Evolutionary conservation across 2,888 invertebrate genomes (phyloP).

Genomic region (Trichopoda pennipes): DNA sequence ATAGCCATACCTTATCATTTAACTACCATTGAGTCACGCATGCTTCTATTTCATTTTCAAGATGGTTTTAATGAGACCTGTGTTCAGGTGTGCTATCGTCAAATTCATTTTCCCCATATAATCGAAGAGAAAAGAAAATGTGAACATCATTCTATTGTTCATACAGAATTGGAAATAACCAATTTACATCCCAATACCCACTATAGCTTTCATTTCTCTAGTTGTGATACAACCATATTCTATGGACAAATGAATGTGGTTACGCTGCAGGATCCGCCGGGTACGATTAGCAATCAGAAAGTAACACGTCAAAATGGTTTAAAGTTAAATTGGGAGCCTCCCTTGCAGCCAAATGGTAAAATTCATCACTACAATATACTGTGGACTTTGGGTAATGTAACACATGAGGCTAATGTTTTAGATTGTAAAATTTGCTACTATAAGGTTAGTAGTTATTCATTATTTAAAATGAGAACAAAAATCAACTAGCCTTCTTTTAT

Average conservation of each 20-base stretch:
- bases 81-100: slow-evolving; percentile 76
- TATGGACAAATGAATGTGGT: slow-evolving; percentile 78
- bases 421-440: slow-evolving; percentile 75
- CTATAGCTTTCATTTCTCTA: slow-evolving; percentile 77
- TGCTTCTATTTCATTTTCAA: slow-evolving; percentile 76
- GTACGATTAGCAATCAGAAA: slow-evolving; percentile 78
- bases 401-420: slow-evolving; percentile 77
- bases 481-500: too few species aligned
- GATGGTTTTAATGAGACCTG: slow-evolving; percentile 77
- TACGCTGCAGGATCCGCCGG: slow-evolving; percentile 80
- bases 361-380: slow-evolving; percentile 79
- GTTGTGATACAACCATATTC: slow-evolving; percentile 76
- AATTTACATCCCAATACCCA: slow-evolving; percentile 75
- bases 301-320: slow-evolving; percentile 77
- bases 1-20: slow-evolving; percentile 76
- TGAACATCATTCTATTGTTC: slow-evolving; percentile 73
- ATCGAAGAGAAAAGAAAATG: slow-evolving; percentile 75
- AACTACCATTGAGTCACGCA: slow-evolving; percentile 77
- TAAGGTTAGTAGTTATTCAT: slow-evolving; percentile 70
- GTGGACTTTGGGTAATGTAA: slow-evolving; percentile 79
- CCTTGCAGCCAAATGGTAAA: slow-evolving; percentile 78
- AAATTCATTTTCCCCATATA: slow-evolving; percentile 73
- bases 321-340: slow-evolving; percentile 79
- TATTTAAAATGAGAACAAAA: neutral
- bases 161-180: slow-evolving; percentile 74